A percentile compares a stretch with the other conserved stretches of the same genome.
These are phyloP conservation scores for Macrochelys suwanniensis DNA, from an alignment of 2,797 vertebrate genomes.

Conservation along the genomic window DNA sequence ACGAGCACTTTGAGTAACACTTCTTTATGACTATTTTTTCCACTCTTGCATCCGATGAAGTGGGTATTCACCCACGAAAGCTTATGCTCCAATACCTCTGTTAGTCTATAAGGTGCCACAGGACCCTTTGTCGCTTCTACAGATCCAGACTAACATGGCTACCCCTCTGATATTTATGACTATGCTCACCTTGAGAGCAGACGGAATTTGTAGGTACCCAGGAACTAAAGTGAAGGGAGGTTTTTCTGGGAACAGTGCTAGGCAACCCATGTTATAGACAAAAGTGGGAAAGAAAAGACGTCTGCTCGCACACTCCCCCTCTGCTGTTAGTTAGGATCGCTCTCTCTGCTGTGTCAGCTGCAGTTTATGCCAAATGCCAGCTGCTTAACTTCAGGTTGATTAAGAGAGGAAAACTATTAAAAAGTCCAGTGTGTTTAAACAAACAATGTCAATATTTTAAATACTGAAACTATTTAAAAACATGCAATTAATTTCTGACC, in stretches of 20 bases:
- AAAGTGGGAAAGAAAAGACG: not conserved
- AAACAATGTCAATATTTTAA: not conserved
- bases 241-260: fast-evolving
- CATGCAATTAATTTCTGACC: not conserved
- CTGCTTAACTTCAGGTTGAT: not conserved
- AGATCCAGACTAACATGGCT: too few relatives aligned
- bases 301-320: fast-evolving
- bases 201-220: not conserved
- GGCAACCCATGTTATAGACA: fast-evolving
- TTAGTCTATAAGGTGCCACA: too few relatives aligned
- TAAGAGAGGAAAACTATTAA: not conserved
- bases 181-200: not conserved
- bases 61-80: too few relatives aligned
- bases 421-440: not conserved
- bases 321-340: not conserved
- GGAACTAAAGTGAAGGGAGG: too few relatives aligned
- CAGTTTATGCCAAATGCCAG: fast-evolving
- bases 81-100: too few relatives aligned
- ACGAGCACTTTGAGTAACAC: not conserved
- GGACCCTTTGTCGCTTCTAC: too few relatives aligned
- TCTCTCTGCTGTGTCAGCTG: fast-evolving
- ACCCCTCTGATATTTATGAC: not conserved
- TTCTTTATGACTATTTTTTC: not conserved
- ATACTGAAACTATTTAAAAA: not conserved
- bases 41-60: too few relatives aligned